phyloP scores from a whole-genome alignment of 2,888 invertebrate species.

The Zygaena filipendulae region DNA sequence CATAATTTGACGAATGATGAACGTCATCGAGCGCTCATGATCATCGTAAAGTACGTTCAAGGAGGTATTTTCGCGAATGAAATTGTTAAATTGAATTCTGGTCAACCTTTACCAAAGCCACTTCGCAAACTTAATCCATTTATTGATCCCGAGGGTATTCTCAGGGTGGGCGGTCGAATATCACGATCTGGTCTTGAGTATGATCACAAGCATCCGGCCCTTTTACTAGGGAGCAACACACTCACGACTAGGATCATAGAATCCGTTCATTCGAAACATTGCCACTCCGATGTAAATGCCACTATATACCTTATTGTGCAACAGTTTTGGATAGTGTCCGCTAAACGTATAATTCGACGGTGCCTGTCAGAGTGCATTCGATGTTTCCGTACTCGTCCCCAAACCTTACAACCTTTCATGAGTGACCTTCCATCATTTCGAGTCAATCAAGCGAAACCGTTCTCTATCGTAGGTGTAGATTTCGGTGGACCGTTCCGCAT shows the following conservation, averaged over 20 bases:
- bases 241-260: constrained; percentile 1
- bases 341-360: constrained; percentile 9
- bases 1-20: neutral
- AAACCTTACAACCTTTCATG: constrained; percentile 11
- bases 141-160: constrained; percentile 9
- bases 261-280: too few relatives aligned
- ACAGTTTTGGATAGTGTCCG: constrained; percentile 12
- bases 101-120: constrained; percentile 5
- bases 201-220: constrained; percentile 10
- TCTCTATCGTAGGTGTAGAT: constrained; percentile 10
- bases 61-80: constrained; percentile 1
- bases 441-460: constrained; percentile 10
- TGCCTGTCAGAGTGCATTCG: constrained; percentile 8
- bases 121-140: constrained; percentile 11
- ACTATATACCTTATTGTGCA: constrained; percentile 9
- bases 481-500: constrained; percentile 13
- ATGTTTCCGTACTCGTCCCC: constrained; percentile 8
- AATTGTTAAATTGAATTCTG: constrained; percentile 1
- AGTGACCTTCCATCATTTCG: constrained; percentile 9
- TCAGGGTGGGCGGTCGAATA: constrained; percentile 14
- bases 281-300: constrained; percentile 10
- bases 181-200: constrained; percentile 10
- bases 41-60: neutral
- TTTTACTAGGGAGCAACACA: constrained; percentile 11
- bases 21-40: neutral